phyloP scores from a whole-genome alignment of 2,797 vertebrate genomes.

The Tympanoctomys barrerae region DNA sequence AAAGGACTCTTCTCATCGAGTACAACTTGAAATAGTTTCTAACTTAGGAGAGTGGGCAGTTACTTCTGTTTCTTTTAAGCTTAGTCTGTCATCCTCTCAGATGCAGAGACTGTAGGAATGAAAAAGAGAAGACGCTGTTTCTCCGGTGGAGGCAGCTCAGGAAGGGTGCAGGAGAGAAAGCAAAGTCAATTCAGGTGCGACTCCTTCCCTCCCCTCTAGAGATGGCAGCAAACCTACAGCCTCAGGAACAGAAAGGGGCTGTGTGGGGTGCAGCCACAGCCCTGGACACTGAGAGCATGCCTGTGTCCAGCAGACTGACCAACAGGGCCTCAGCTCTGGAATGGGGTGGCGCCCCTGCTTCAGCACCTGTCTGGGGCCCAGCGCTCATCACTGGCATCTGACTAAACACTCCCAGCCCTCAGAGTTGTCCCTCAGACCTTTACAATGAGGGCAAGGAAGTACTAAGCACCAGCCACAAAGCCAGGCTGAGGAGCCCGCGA shows the following conservation, averaged over 20 bases:
- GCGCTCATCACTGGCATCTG: fast-evolving
- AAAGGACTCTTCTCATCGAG: background rate
- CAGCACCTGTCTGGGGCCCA: background rate
- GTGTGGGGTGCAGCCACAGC: fast-evolving
- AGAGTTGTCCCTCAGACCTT: background rate
- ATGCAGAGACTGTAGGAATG: background rate
- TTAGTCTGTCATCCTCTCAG: background rate
- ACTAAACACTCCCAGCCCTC: background rate
- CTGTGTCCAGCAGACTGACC: background rate
- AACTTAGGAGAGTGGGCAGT: background rate
- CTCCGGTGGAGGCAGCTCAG: background rate
- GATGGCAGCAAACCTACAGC: background rate
- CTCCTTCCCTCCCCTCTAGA: background rate
- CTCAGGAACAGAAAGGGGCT: background rate
- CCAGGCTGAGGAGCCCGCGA: background rate
- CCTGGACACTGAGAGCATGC: background rate
- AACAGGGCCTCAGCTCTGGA: background rate
- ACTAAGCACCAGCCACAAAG: background rate
- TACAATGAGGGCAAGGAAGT: background rate
- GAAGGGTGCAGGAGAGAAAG: background rate
- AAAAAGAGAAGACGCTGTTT: background rate
- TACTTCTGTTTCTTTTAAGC: background rate
- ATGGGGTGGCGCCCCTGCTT: fast-evolving
- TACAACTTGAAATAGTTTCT: background rate
- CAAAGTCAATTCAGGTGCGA: background rate